Percentiles rank a stretch among this genome's conserved stretches.
These are phyloP conservation scores for Acrocera orbiculus DNA, from an alignment of 2,888 invertebrate genomes.

Conservation along the genomic window DNA sequence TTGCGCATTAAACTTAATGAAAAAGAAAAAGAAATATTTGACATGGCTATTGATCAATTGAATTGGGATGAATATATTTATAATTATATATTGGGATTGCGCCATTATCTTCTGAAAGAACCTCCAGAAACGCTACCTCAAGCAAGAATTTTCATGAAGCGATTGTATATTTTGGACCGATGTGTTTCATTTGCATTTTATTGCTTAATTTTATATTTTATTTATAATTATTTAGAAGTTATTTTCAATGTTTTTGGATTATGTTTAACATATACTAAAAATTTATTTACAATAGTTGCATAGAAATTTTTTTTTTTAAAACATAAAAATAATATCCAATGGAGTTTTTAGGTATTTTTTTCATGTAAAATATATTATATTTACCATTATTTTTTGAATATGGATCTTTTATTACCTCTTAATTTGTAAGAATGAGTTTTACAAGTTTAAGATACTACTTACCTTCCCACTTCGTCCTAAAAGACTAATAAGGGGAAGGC, in stretches of 20 bases:
- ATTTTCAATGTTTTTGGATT: slow-evolving; percentile 10
- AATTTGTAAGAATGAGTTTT: too few species aligned
- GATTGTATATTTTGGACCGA: slow-evolving; percentile 36
- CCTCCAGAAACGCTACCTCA: slow-evolving; percentile 56
- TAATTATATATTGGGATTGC: slow-evolving; percentile 62
- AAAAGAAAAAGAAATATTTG: slow-evolving; percentile 43
- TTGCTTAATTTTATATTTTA: slow-evolving; percentile 21
- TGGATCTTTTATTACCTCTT: too few species aligned
- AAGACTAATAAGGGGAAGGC: too few species aligned
- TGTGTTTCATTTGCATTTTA: slow-evolving; percentile 20
- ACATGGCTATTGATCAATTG: slow-evolving; percentile 34
- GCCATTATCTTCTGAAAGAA: slow-evolving; percentile 71
- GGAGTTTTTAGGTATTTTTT: too few species aligned
- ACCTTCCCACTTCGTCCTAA: too few species aligned
- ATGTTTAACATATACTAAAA: too few species aligned
- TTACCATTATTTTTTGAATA: too few species aligned
- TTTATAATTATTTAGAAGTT: slow-evolving; percentile 25
- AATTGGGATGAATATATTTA: slow-evolving; percentile 48
- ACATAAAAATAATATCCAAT: too few species aligned
- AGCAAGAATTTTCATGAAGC: slow-evolving; percentile 33
- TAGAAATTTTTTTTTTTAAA: too few species aligned
- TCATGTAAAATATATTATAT: too few species aligned
- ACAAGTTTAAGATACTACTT: too few species aligned
- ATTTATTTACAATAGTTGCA: too few species aligned
- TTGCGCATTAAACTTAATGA: slow-evolving; percentile 35